A percentile compares a stretch with the other conserved stretches of the same genome.
Conservation (phyloP, 2,113 vertebrate genomes). For the Mobula birostris region DNA sequence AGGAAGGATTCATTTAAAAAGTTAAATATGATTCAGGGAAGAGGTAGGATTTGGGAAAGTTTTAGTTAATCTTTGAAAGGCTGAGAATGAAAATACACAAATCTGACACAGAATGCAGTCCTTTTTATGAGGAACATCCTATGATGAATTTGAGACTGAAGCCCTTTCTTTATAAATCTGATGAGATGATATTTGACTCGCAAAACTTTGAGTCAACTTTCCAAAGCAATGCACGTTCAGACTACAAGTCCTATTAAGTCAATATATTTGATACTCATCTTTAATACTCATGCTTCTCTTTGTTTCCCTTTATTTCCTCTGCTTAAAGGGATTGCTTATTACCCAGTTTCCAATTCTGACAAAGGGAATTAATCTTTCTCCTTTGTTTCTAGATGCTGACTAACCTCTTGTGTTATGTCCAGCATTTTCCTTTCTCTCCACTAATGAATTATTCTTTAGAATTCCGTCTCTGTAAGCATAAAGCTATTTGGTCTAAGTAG, state of each 20-base stretch:
- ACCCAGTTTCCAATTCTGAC: neutral
- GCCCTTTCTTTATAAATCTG: neutral
- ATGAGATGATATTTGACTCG: neutral
- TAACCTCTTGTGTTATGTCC: neutral
- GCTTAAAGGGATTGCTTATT: neutral
- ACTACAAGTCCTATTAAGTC: neutral
- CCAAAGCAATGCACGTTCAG: neutral
- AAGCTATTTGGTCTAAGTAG: neutral
- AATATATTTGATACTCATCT: neutral
- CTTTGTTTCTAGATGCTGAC: neutral
- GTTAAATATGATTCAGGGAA: neutral
- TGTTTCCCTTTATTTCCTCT: neutral
- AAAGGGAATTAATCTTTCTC: neutral
- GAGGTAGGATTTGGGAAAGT: neutral
- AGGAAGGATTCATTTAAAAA: neutral
- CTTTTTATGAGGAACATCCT: neutral
- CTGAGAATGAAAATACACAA: neutral
- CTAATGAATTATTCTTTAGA: neutral
- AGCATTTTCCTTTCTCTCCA: neutral
- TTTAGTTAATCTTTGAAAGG: neutral
- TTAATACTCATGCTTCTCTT: neutral
- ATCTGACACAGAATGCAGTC: neutral
- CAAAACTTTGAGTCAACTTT: neutral
- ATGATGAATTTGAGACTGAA: neutral
- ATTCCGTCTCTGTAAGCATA: neutral